Base-by-base conservation (phyloP, 2,888 invertebrate genomes). In the Ophion ventricosus region DNA sequence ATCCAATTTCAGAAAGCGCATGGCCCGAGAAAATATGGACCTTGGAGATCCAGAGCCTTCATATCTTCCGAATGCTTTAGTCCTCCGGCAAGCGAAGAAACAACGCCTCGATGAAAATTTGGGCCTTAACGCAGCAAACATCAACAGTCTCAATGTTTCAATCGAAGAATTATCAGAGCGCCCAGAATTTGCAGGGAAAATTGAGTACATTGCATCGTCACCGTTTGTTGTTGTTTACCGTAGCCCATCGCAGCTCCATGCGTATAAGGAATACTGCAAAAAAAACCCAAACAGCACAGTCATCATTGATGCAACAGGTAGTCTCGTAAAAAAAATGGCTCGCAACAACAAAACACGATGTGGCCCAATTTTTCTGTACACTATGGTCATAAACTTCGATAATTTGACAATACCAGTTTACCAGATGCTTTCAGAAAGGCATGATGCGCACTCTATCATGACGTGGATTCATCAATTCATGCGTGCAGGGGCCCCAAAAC, bases 201-300 rank as follows among this genome's bases (percentile, higher is more conserved):
- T 66, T 3, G 40, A 66, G 5, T 23, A 0, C 14, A 66, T 66
- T 11, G 43, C 11, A 40, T 43, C 43, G 2, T 11, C 23, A 1
- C 66, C 66, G n/a, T 66, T 66, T 8, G 0, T 66, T 14, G 40
- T 40, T 11, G 23, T 66, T 0, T 66, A 66, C 11, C 35, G 66
- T 11, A 66, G 1, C 11, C 66, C 66, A 43, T n/a, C 66, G 8
- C 43, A 66, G 14, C 23, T 64, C 1, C 64, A 64, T n/a, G 64
- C 64, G 8, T 64, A 64, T n/a, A 64, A 64, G n/a, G 64, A 64
- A 11, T 66, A 43, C 1, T 66, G 66, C 40, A 35, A 43, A 43
- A 66, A 40, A 43, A 43, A 10, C 35, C 20, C 10, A 23, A 43
- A 43, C 40, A 66, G 40, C n/a, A 23, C 11, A 10, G 0, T 66